Base-by-base conservation (phyloP, 2,888 invertebrate species). In the Dynastes grantii region DNA sequence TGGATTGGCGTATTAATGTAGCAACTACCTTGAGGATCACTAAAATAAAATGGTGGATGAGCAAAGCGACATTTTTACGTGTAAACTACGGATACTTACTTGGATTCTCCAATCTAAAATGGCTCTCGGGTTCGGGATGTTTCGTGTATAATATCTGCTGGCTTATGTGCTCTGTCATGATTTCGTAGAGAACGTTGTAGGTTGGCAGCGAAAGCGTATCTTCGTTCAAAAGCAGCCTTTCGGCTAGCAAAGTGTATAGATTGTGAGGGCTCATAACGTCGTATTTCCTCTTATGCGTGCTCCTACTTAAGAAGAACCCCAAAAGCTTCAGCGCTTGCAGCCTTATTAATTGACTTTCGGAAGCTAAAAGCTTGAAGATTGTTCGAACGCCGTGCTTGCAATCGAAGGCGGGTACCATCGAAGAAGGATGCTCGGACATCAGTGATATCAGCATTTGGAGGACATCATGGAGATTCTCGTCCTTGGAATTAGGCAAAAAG, bases 221-320 rank as follows among this genome's bases (percentile, higher is more conserved):
- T 86, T 97, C 96, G 87, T 97, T 95, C 78, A 97, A 90, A 84
- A 97, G 91, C 84, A 99, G 92, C 82, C 98, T 92, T 87, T 98
- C 98, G 51, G 98, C 97, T 84, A 99, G 92, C 85, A 99, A 90
- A 37, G 98, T 98, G 91, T 99, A 99, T 87, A 99, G 92, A 92
- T 99, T 99, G 90, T 98, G 96, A 1, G 98, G 98, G 83, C 97
- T 97, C 98, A 99, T 98, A 76, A 98, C 97, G 90, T 99, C 99
- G 90, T 98, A 98, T 90, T 99, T 99, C 85, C 99, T 93, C 90
- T 99, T 99, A 90, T 98, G 97, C 83, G 99, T 99, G 89, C 98
- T 98, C 83, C 99, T 93, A 87, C 98, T 98, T 45, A 99, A 92
- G 91, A 99, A 99, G 90, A 98, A 99, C 80, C 99, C 99, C 63